These are phyloP conservation scores for Drosophila malerkotliana DNA, from an alignment of 1,140 invertebrate genomes.

Conservation along the genomic window DNA sequence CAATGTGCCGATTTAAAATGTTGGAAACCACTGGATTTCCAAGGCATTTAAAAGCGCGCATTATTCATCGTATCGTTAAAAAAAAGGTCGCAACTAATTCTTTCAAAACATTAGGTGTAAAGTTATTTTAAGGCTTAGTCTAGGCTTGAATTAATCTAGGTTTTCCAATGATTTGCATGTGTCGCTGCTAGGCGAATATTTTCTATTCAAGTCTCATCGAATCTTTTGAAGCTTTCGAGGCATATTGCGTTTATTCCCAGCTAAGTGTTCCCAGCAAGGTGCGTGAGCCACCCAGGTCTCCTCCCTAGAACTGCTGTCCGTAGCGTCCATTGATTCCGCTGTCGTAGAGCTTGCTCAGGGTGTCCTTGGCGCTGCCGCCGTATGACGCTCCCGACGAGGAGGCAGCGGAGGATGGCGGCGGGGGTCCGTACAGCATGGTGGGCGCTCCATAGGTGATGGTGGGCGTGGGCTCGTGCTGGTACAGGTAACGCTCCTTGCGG, in stretches of 20 bases:
- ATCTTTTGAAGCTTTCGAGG: slow-evolving; percentile 82
- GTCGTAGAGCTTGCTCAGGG: slow-evolving; percentile 94
- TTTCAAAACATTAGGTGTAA: slow-evolving; percentile 16
- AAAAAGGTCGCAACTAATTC: slow-evolving; percentile 10
- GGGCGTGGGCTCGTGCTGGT: slow-evolving; percentile 74
- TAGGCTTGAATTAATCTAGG: slow-evolving; percentile 57
- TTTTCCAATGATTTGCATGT: slow-evolving; percentile 61
- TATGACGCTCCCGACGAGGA: slow-evolving; percentile 57
- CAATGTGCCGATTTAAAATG: slow-evolving; percentile 79
- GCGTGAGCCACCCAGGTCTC: slow-evolving; percentile 49
- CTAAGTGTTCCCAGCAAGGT: slow-evolving; percentile 70
- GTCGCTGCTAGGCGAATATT: slow-evolving; percentile 51
- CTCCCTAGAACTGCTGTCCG: slow-evolving; percentile 89
- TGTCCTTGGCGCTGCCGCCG: slow-evolving; percentile 87
- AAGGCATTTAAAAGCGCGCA: slow-evolving; percentile 76
- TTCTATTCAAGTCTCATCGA: slow-evolving; percentile 80
- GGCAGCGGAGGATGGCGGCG: slow-evolving; percentile 43
- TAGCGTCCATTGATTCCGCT: slow-evolving; percentile 89
- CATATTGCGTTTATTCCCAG: slow-evolving; percentile 80
- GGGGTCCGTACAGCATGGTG: slow-evolving; percentile 74
- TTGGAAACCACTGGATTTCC: slow-evolving; percentile 54
- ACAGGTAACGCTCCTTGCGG: slow-evolving; percentile 86
- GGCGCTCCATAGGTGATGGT: slow-evolving; percentile 71
- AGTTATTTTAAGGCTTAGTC: slow-evolving; percentile 35
- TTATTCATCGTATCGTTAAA: slow-evolving; percentile 33